phyloP scores from a whole-genome alignment of 2,888 invertebrate species.

The Acanthosepion pharaonis region DNA sequence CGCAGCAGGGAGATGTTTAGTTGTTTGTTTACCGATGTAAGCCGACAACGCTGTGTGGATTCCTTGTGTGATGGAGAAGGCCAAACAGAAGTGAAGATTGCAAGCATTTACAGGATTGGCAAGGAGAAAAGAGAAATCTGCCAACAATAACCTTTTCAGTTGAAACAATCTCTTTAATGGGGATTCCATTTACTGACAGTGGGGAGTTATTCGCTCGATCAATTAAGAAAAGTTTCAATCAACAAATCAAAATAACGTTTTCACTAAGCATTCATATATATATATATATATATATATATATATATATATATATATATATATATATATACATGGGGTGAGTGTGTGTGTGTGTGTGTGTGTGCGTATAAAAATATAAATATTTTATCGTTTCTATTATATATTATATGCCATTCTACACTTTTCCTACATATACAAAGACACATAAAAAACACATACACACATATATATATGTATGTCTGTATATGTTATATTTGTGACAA shows the following conservation, averaged over 20 bases:
- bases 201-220: not conserved
- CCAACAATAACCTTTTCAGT: not conserved
- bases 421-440: too few species aligned
- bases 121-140: not conserved
- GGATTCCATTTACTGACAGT: not conserved
- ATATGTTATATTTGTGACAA: too few species aligned
- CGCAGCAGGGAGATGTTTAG: not conserved
- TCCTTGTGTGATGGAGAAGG: not conserved
- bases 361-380: too few species aligned
- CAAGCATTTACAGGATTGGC: not conserved
- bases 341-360: too few species aligned
- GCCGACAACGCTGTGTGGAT: not conserved
- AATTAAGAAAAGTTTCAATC: not conserved
- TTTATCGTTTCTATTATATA: too few species aligned
- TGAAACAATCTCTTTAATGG: conserved; percentile 9
- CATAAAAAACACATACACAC: too few species aligned
- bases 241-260: not conserved
- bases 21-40: not conserved
- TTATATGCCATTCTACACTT: too few species aligned
- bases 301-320: not conserved
- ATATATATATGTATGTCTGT: too few species aligned
- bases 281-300: not conserved
- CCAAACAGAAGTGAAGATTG: too few species aligned
- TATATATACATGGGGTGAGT: too few species aligned
- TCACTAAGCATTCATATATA: too few species aligned